phyloP scores from a whole-genome alignment of 2,888 invertebrate genomes.

The Chirona hameri region DNA sequence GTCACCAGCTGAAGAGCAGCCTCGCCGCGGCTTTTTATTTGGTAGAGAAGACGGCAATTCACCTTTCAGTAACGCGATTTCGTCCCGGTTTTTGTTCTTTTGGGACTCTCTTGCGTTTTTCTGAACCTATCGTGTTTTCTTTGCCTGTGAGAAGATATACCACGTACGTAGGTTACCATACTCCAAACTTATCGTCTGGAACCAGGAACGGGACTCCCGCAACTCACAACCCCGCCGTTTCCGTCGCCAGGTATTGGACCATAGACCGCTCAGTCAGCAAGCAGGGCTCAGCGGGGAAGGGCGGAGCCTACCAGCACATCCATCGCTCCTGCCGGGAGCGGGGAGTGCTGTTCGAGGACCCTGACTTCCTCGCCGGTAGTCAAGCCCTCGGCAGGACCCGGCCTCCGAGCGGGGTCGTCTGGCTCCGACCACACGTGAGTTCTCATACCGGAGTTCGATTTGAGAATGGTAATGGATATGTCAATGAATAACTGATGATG shows the following conservation, averaged over 20 bases:
- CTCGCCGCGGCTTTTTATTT: too few species aligned
- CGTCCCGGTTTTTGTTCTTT: too few species aligned
- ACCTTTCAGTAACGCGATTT: too few species aligned
- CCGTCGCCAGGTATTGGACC: slow-evolving; percentile 38
- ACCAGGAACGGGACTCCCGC: background rate
- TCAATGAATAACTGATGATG: too few species aligned
- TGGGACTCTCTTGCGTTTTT: too few species aligned
- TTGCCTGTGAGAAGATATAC: background rate
- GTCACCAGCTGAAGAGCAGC: too few species aligned
- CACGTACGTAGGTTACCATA: background rate
- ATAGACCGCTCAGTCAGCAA: slow-evolving; percentile 36
- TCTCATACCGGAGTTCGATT: too few species aligned
- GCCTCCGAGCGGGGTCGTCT: slow-evolving; percentile 56
- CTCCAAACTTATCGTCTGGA: too few species aligned
- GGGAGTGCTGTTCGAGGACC: slow-evolving; percentile 59
- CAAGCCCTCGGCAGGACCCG: slow-evolving; percentile 57
- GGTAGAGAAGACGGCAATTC: too few species aligned
- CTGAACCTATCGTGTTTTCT: background rate
- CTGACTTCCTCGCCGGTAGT: slow-evolving; percentile 57
- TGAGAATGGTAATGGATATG: too few species aligned
- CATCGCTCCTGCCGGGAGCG: slow-evolving; percentile 55
- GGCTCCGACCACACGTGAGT: slow-evolving; percentile 66
- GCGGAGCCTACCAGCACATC: slow-evolving; percentile 52
- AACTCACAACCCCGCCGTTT: background rate
- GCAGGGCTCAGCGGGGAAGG: slow-evolving; percentile 32